Evolutionary conservation across 2,113 vertebrate species (phyloP).

Genomic region (Xyrauchen texanus): DNA sequence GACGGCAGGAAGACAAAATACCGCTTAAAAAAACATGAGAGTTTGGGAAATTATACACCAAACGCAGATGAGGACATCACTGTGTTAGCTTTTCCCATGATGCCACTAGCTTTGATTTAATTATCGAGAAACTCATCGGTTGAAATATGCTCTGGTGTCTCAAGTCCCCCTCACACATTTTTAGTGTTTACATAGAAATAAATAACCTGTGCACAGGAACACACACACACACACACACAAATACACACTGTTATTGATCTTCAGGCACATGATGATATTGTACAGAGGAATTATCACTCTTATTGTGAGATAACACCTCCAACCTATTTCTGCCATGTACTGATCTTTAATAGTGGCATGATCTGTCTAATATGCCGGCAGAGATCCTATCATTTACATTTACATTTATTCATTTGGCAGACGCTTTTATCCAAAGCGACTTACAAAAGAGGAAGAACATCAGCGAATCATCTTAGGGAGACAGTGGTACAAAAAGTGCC

Average conservation of each 20-base stretch:
- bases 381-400: conserved; percentile 14
- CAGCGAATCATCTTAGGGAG: too few relatives aligned
- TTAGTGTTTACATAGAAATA: background rate
- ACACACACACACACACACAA: background rate
- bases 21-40: too few relatives aligned
- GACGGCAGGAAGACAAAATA: too few relatives aligned
- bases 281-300: conserved; percentile 16
- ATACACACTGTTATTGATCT: conserved; percentile 16
- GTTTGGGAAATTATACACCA: too few relatives aligned
- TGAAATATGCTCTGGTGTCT: conserved; percentile 42
- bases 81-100: too few relatives aligned
- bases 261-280: conserved; percentile 39
- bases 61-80: too few relatives aligned
- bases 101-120: conserved; percentile 44
- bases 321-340: background rate
- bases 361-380: background rate
- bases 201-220: conserved; percentile 29
- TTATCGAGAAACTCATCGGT: conserved; percentile 40
- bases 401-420: too few relatives aligned
- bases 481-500: too few relatives aligned
- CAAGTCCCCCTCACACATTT: conserved; percentile 2
- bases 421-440: too few relatives aligned
- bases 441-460: too few relatives aligned
- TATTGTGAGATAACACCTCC: conserved; percentile 16
- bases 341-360: conserved; percentile 11